Evolutionary conservation across 2,113 vertebrate species (phyloP).

Genomic region (Uria lomvia): DNA sequence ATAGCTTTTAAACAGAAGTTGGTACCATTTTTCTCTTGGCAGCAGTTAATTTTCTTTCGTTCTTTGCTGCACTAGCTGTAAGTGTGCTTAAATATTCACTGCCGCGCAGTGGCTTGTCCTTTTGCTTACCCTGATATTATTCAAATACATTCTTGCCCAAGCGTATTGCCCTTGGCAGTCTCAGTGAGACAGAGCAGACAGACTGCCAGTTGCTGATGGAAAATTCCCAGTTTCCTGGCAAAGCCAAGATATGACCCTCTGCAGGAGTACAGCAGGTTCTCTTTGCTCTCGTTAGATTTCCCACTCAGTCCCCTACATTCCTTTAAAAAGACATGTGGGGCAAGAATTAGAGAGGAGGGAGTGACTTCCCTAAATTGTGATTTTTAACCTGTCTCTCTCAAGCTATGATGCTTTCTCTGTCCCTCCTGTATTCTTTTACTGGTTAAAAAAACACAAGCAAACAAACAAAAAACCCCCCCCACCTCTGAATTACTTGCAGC

Average conservation of each 20-base stretch:
- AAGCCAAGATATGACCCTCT: neutral
- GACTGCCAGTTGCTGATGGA: constrained; percentile 36
- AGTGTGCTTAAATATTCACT: neutral
- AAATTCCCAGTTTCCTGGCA: constrained; percentile 15
- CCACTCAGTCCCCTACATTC: neutral
- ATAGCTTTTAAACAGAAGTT: neutral
- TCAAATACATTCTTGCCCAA: constrained; percentile 12
- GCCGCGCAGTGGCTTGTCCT: neutral
- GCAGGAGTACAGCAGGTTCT: neutral
- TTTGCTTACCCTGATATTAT: constrained; percentile 9
- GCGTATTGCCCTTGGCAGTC: constrained; percentile 15
- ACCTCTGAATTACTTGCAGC: neutral
- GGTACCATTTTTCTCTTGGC: neutral
- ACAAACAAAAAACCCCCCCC: neutral
- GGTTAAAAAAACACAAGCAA: neutral
- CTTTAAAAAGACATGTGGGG: neutral
- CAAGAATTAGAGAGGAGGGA: neutral
- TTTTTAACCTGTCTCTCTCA: neutral
- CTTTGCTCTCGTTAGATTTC: neutral
- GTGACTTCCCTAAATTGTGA: neutral
- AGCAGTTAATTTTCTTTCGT: neutral
- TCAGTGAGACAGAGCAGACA: constrained; percentile 1
- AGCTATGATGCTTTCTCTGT: neutral
- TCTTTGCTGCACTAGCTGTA: neutral
- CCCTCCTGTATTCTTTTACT: neutral